Evolutionary conservation across 2,888 invertebrate genomes (phyloP).

Genomic region (Nemotelus pantherinus): DNA sequence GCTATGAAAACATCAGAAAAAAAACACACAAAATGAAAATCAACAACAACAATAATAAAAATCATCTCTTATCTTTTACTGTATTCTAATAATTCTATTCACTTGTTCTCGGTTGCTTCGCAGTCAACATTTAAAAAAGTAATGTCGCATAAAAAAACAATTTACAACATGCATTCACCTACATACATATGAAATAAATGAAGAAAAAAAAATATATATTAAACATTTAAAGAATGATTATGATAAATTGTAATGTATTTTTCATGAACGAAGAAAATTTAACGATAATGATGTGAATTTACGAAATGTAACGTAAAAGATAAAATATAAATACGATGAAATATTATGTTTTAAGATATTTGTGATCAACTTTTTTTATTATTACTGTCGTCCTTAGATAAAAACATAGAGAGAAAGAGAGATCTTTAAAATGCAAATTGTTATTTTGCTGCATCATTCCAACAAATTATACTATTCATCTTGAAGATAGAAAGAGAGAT

Average conservation of each 20-base stretch:
- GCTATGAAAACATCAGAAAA: not conserved
- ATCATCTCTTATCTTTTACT: constrained; percentile 9
- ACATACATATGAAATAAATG: not conserved
- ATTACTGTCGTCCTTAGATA: constrained; percentile 21
- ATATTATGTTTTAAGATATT: constrained; percentile 35
- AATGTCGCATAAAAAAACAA: not conserved
- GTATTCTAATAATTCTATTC: not conserved
- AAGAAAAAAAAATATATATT: constrained; percentile 23
- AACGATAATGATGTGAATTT: not conserved
- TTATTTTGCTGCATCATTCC: constrained; percentile 42
- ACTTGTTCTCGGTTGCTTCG: constrained; percentile 28
- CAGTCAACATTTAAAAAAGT: not conserved
- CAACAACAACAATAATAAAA: constrained; percentile 4
- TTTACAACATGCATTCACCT: not conserved
- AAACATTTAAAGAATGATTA: not conserved
- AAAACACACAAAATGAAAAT: not conserved
- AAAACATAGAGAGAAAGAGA: not conserved
- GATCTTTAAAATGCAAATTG: constrained; percentile 22
- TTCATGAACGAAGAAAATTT: not conserved
- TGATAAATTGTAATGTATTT: constrained; percentile 12
- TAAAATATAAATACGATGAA: constrained; percentile 29
- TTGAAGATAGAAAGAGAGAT: constrained; percentile 1
- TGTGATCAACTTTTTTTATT: constrained; percentile 31
- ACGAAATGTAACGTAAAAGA: constrained; percentile 6
- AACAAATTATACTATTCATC: constrained; percentile 6